Evolutionary conservation across 2,113 vertebrate genomes (phyloP).

Genomic region (Himantopus leucocephalus): DNA sequence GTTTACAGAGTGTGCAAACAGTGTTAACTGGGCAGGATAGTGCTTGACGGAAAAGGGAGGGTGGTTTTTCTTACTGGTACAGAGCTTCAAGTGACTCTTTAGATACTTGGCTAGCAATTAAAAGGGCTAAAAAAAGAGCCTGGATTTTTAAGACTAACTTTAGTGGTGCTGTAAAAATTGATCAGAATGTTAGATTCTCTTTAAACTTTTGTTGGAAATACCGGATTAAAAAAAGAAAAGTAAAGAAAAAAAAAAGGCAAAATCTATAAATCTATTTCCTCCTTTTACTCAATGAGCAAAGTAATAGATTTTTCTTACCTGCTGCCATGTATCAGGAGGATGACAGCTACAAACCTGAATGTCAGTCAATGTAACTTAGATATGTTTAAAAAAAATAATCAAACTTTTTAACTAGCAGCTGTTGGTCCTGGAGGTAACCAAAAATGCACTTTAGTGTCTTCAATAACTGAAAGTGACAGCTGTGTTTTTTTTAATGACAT

Average conservation of each 20-base stretch:
- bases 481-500: conserved; percentile 32
- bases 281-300: conserved; percentile 43
- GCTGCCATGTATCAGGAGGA: conserved; percentile 43
- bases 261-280: background rate
- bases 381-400: background rate
- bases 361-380: conserved; percentile 43
- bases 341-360: conserved; percentile 56
- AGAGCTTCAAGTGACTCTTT: conserved; percentile 52
- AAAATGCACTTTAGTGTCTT: conserved; percentile 76
- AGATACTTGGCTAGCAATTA: conserved; percentile 50
- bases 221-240: background rate
- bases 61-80: conserved; percentile 63
- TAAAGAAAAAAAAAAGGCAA: background rate
- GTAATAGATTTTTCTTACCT: conserved; percentile 30
- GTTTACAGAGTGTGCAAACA: conserved; percentile 72
- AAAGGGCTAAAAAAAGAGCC: conserved; percentile 66
- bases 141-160: conserved; percentile 59
- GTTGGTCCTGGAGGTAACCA: conserved; percentile 65
- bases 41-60: conserved; percentile 39
- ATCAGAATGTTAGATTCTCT: conserved; percentile 42
- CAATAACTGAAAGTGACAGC: conserved; percentile 64
- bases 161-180: conserved; percentile 70
- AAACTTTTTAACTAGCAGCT: conserved; percentile 64
- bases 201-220: conserved; percentile 38
- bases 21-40: conserved; percentile 64